Base-by-base conservation (phyloP, 1,140 invertebrate species). In the Ericerus pela region DNA sequence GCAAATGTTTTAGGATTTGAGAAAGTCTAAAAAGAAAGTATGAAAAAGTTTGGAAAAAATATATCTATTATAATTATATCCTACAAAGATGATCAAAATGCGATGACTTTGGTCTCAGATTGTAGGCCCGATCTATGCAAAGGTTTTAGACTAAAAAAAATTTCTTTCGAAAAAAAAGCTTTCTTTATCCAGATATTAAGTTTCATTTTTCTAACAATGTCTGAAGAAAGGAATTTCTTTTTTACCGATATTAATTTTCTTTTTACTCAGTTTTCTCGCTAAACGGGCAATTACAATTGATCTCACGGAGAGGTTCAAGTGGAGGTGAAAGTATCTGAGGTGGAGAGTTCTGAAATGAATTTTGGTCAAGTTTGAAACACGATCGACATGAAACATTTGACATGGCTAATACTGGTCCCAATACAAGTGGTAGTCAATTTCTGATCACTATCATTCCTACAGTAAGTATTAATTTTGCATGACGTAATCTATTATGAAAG, bases 201-300 rank as follows among this genome's bases (percentile, higher is more conserved):
- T n/a, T n/a, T n/a, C n/a, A n/a, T n/a, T n/a, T n/a, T n/a, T n/a
- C n/a, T n/a, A n/a, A n/a, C n/a, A n/a, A n/a, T n/a, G n/a, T n/a
- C n/a, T n/a, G n/a, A n/a, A n/a, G n/a, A n/a, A n/a, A n/a, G n/a
- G n/a, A n/a, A n/a, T n/a, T n/a, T n/a, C n/a, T 98, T 99, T 71
- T 96, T 99, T 74, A 73, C 96, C 20, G 87, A 99, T 38, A 98
- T 99, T 55, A 97, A 96, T 72, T 88, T 91, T 3, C 99, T 99
- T 66, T 99, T 99, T 94, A 83, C 99, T 58, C 95, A 99, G 75
- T 99, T 95, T 14, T 96, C 96, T 0, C 96, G 99, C 76, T 96
- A 96, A 1, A 85, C 88, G 11, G 91, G 89, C 76, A 68, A 53
- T 12, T 10, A n/a, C 11, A 10, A 10, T 10, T 8, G 41, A 16